Conservation (phyloP, 2,113 vertebrate genomes). For the Recurvirostra avosetta region DNA sequence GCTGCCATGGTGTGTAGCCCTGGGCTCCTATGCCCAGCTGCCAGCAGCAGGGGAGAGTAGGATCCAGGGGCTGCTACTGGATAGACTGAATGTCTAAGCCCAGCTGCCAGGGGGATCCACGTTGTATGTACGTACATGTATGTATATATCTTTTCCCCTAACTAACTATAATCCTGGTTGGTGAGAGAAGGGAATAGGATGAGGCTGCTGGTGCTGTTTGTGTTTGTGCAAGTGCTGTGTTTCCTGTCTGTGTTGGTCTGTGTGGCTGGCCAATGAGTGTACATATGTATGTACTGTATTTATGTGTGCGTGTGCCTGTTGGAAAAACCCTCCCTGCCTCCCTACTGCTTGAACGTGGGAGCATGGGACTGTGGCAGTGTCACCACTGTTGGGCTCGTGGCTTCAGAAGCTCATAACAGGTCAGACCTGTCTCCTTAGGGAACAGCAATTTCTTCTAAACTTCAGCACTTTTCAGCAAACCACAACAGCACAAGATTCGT, state of each 20-base stretch:
- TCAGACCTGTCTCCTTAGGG: neutral
- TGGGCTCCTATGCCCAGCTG: neutral
- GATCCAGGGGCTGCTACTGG: neutral
- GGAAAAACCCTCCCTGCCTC: neutral
- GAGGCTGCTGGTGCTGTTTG: neutral
- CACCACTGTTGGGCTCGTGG: neutral
- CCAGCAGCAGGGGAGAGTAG: neutral
- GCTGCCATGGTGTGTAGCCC: neutral
- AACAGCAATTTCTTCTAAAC: neutral
- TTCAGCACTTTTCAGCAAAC: neutral
- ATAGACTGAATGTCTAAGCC: neutral
- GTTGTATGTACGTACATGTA: neutral
- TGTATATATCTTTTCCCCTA: neutral
- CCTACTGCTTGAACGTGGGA: neutral
- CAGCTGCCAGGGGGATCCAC: neutral
- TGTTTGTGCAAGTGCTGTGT: neutral
- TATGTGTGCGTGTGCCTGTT: neutral
- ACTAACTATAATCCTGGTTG: neutral
- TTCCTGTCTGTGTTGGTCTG: neutral
- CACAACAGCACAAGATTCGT: neutral
- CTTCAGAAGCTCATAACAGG: neutral
- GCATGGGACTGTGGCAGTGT: neutral
- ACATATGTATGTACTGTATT: neutral
- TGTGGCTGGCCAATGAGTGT: neutral
- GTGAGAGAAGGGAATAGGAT: neutral